Conservation (phyloP, 1,140 invertebrate species). For the Doryteuthis pealeii region DNA sequence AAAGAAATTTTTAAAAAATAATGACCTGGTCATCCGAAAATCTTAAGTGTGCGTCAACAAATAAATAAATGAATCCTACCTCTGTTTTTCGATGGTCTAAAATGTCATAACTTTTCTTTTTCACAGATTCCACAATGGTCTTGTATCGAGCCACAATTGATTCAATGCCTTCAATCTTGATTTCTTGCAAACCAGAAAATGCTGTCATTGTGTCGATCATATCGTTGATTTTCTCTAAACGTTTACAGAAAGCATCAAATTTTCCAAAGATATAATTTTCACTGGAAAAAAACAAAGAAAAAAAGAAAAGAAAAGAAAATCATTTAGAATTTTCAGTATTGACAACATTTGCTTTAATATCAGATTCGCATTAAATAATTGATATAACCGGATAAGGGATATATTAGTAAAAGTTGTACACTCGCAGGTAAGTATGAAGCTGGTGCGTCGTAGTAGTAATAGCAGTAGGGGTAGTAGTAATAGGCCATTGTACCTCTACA, state of each 20-base stretch:
- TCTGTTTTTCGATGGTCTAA: conserved; percentile 85
- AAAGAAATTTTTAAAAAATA: too few relatives aligned
- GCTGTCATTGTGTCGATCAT: conserved; percentile 85
- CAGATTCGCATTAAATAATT: too few relatives aligned
- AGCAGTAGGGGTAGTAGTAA: too few relatives aligned
- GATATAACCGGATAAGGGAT: too few relatives aligned
- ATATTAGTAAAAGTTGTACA: too few relatives aligned
- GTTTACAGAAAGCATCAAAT: conserved; percentile 89
- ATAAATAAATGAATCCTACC: too few relatives aligned
- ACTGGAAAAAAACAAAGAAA: conserved; percentile 60
- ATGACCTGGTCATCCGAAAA: too few relatives aligned
- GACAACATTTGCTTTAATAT: neutral
- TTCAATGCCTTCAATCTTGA: conserved; percentile 60
- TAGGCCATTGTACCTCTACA: too few relatives aligned
- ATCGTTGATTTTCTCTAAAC: conserved; percentile 81
- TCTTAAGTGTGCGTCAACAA: too few relatives aligned
- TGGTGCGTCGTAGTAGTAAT: too few relatives aligned
- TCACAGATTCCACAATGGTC: conserved; percentile 70
- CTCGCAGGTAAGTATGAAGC: too few relatives aligned
- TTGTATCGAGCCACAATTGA: conserved; percentile 55
- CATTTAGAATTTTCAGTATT: neutral
- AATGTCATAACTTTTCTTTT: conserved; percentile 87
- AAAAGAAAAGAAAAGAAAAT: neutral
- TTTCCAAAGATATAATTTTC: conserved; percentile 97
- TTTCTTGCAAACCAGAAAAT: conserved; percentile 50